phyloP scores from a whole-genome alignment of 1,140 invertebrate species.

The Drosophila rhopaloa region DNA sequence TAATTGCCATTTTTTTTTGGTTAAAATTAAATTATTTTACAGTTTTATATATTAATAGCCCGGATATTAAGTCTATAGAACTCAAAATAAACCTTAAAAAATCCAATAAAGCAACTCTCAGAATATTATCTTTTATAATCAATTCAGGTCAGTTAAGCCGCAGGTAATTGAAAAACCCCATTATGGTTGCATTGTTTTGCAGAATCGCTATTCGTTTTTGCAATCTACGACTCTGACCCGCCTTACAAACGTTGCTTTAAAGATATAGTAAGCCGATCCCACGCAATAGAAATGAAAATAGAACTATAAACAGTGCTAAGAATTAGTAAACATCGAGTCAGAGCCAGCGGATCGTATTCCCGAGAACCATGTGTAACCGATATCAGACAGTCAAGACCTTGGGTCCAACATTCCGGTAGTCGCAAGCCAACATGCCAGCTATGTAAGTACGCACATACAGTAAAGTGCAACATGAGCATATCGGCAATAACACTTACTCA shows the following conservation, averaged over 20 bases:
- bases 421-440: slow-evolving; percentile 29
- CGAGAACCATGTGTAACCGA: slow-evolving; percentile 35
- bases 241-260: background rate
- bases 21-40: no score
- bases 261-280: slow-evolving; percentile 28
- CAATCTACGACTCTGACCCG: slow-evolving; percentile 7
- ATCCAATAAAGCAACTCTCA: background rate
- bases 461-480: slow-evolving; percentile 39
- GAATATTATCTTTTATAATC: background rate
- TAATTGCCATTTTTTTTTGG: no score
- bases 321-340: slow-evolving; percentile 28
- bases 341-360: slow-evolving; percentile 14
- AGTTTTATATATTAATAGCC: no score
- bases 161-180: background rate
- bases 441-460: slow-evolving; percentile 8
- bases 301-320: slow-evolving; percentile 13
- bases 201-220: background rate
- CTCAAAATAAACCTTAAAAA: background rate
- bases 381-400: slow-evolving; percentile 31
- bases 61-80: background rate
- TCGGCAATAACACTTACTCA: slow-evolving; percentile 22
- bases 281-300: slow-evolving; percentile 30
- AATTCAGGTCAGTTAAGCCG: background rate
- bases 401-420: slow-evolving; percentile 23
- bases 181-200: slow-evolving; percentile 19